Evolutionary conservation across 2,113 vertebrate genomes (phyloP).

Genomic region (Malurus elegans): DNA sequence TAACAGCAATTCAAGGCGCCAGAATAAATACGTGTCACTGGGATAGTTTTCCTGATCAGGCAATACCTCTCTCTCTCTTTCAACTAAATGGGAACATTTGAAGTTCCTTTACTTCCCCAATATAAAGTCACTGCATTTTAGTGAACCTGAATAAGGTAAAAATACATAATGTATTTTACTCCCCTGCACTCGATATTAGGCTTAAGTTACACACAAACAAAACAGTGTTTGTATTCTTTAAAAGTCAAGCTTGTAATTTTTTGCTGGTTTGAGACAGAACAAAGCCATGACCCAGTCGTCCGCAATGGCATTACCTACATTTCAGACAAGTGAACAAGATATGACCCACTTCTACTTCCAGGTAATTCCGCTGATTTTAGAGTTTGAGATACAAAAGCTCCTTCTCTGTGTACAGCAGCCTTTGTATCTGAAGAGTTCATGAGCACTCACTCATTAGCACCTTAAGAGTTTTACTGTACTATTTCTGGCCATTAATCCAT

Average conservation of each 20-base stretch:
- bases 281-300: background rate
- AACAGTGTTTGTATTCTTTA: background rate
- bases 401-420: background rate
- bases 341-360: background rate
- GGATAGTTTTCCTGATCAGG: background rate
- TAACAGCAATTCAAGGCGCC: background rate
- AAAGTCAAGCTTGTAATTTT: background rate
- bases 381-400: background rate
- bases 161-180: background rate
- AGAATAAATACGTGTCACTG: background rate
- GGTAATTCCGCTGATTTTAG: background rate
- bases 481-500: background rate
- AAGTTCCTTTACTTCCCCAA: background rate
- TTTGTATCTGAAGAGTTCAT: background rate
- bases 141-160: background rate
- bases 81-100: background rate
- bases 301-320: background rate
- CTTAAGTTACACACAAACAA: background rate
- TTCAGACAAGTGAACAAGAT: background rate
- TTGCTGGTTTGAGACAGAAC: background rate
- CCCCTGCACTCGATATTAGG: background rate
- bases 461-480: background rate
- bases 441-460: background rate
- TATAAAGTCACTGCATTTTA: background rate
- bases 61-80: background rate